Conservation (phyloP, 2,888 invertebrate genomes). For the Drosophila affinis region DNA sequence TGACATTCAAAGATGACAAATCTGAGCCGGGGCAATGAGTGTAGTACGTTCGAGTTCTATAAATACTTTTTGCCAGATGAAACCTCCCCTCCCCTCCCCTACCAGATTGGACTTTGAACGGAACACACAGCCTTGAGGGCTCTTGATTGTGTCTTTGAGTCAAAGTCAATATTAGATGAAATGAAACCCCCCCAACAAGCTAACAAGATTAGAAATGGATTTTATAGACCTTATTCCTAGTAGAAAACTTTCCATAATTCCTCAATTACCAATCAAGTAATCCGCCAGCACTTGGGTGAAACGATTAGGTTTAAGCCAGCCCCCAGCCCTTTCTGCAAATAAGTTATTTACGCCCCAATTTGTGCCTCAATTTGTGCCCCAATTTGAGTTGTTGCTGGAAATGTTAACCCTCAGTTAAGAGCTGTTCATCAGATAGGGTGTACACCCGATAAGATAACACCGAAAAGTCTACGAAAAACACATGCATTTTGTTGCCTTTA, state of each 20-base stretch:
- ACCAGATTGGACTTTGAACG: slow-evolving; percentile 32
- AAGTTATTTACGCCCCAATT: slow-evolving; percentile 17
- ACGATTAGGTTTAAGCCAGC: slow-evolving; percentile 3
- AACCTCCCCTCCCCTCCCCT: background rate
- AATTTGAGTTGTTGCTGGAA: slow-evolving; percentile 17
- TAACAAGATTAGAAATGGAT: no score
- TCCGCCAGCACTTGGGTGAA: slow-evolving; percentile 2
- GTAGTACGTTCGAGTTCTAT: background rate
- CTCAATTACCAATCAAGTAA: slow-evolving; percentile 24
- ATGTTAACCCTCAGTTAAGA: slow-evolving; percentile 12
- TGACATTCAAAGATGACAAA: slow-evolving; percentile 4
- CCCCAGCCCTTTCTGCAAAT: background rate
- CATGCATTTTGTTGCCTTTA: slow-evolving; percentile 18
- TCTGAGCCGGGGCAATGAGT: background rate
- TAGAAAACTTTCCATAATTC: background rate
- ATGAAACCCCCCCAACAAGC: slow-evolving; percentile 1
- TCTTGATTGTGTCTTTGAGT: no score
- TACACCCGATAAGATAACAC: slow-evolving; percentile 34
- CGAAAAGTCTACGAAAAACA: slow-evolving; percentile 14
- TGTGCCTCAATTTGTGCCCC: slow-evolving; percentile 14
- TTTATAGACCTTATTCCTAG: no score
- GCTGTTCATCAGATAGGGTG: slow-evolving; percentile 18
- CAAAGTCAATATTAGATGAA: background rate
- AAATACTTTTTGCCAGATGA: slow-evolving; percentile 10
- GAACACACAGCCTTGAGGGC: background rate